Base-by-base conservation (phyloP, 2,113 vertebrate genomes). In the Hemichromis elongatus region DNA sequence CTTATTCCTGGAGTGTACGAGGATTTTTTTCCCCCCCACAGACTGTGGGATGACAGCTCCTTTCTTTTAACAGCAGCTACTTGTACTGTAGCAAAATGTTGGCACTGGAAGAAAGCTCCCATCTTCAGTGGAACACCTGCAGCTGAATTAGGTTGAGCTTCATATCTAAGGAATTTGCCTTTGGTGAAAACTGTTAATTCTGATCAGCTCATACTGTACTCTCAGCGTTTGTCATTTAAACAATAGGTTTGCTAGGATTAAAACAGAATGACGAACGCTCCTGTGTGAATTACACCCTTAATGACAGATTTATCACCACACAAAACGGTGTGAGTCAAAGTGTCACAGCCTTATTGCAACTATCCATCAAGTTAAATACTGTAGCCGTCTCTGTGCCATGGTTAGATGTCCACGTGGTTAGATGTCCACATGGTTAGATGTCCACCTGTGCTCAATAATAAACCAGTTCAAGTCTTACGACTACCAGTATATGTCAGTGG, bases 41-140 rank as follows among this genome's bases (percentile, higher is more conserved):
- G 55, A 70, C 24, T 11, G 9, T 81, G 68, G 7, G 82, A 90
- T 93, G 86, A 94, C 61, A 89, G 90, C 88, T 90, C 81, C 79
- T 82, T 83, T 95, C 90, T 82, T 86, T 93, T 83, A 84, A 73
- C 86, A 89, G 82, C 54, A 79, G 56, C 90, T 92, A 89, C 85
- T 89, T 91, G 79, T 70, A 45, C 91, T 28, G 82, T 26, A 85
- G 84, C 35, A 88, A 81, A 88, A 84, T 77, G 85, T 83, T 90
- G 84, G 88, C 86, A 59, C 81, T 80, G 30, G 79, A 80, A 33
- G 83, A 92, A 92, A 91, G 82, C 59, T 83, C 88, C 70, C 82
- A 93, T 91, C 92, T 90, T 91, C 87, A 91, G 77, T 81, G 77
- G 78, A 85, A 80, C 90, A 95, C 93, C 94, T 94, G 93, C 87